A percentile compares a stretch with the other conserved stretches of the same genome.
These are phyloP conservation scores for Hemistola chrysoprasaria DNA, from an alignment of 2,888 invertebrate genomes.

Conservation along the genomic window DNA sequence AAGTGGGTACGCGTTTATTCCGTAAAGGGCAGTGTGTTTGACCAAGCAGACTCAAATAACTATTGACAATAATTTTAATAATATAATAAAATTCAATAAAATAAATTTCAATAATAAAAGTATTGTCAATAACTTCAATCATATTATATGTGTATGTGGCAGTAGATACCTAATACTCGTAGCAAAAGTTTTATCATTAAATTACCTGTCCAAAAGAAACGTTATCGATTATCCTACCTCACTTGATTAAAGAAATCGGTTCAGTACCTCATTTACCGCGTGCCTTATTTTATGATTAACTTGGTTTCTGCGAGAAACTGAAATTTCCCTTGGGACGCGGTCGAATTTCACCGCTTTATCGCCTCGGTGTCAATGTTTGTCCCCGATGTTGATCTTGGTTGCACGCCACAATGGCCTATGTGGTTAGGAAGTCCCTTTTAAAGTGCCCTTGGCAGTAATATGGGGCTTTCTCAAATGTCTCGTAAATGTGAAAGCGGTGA, in stretches of 20 bases:
- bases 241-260: constrained; percentile 37
- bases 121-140: no score
- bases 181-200: constrained; percentile 11
- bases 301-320: constrained; percentile 43
- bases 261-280: constrained; percentile 25
- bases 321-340: constrained; percentile 54
- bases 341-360: constrained; percentile 47
- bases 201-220: constrained; percentile 5
- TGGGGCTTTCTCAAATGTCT: constrained; percentile 4
- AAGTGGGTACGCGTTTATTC: no score
- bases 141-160: no score
- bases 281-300: constrained; percentile 46
- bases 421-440: constrained; percentile 23
- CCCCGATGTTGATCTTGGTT: constrained; percentile 35
- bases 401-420: constrained; percentile 21
- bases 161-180: no score
- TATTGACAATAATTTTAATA: no score
- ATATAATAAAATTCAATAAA: no score
- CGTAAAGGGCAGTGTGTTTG: no score
- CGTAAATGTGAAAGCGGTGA: constrained; percentile 1
- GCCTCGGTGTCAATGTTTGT: constrained; percentile 47
- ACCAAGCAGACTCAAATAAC: no score
- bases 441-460: constrained; percentile 22
- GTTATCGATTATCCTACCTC: constrained; percentile 28
- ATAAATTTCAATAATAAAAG: no score